Evolutionary conservation across 2,113 vertebrate species (phyloP), one percentile per base, ranked within the genome.

Genomic region (Pycnonotus jocosus): DNA sequence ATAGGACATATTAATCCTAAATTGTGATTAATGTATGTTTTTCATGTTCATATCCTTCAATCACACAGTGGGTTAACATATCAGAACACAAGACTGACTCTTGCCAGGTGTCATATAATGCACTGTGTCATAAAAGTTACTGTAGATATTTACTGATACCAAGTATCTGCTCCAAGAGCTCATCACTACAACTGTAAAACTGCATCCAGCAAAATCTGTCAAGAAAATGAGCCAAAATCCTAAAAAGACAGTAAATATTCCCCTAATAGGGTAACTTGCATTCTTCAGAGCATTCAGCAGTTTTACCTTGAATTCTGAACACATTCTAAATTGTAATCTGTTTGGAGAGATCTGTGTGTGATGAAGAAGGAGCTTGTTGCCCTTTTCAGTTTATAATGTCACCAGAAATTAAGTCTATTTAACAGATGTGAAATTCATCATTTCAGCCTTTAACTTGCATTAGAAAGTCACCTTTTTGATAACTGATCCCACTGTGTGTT

Each of bases 381-480:
- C 96, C 97, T 97, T 97, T 97, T 96, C 96, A 95, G 95, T 97
- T 97, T 97, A 96, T 97, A 97, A 97, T 97, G 97, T 90, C 97
- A 97, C 92, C 88, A 93, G 95, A 97, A 97, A 95, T 94, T 96
- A 96, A 93, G 71, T 87, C 94, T 94, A 22, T 91, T 88, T 95
- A 97, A 95, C 97, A 97, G 96, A 97, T 97, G 96, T 93, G 86
- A 38, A 91, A 96, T 85, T 82, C 86, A 97, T 96, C 95, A 94
- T 95, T 97, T 93, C 88, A 97, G 95, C 35, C 84, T 96, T 96
- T 95, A 88, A 86, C 86, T 93, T 88, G 81, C 81, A 91, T 92
- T 90, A 82, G 60, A 93, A 91, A 94, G 88, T 81, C 95, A 96
- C 69, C 90, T 96, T 94, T 90, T 76, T 91, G 90, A 95, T 95